Evolutionary conservation across 2,888 invertebrate species (phyloP), one percentile per base, ranked within the genome.

Genomic region (Villa cingulata): DNA sequence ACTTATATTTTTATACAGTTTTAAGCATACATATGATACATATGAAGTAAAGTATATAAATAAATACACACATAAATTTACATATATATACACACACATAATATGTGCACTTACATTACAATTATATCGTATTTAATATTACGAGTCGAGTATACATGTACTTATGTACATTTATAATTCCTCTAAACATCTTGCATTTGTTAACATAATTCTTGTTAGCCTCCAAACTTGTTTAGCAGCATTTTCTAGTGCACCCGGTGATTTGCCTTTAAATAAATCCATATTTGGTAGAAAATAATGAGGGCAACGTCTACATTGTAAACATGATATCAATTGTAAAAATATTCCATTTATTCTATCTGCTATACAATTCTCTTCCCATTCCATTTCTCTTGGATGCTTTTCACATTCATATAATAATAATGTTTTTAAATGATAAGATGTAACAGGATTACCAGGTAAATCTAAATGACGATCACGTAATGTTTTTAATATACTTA

Each of bases 361-460:
- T 1, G 89, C 92, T 55, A 95, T 78, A 55, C 86, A 87, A 5
- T 81, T 77, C 66, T 95, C 94, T 68, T 91, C 91, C 95, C 95
- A 95, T 63, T 95, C 94, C 60, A 83, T 77, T 66, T 94, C 92
- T 50, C 88, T 74, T 1, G 91, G 91, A 68, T 95, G 95, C 65
- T 95, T 95, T 73, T 95, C 95, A 69, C 95, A 95, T 68, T 95
- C 95, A 73, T 91, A 94, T 53, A 95, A 71, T 47, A 96, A 73
- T 48, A 96, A 72, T 9, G 92, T 92, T 71, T 86, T 86, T 76
- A 86, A 80, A 71, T 92, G 90, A 66, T 94, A 92, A 60, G 86
- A 83, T 18, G 87, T 85, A 50, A 95, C 88, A 0, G 94, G 92
- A 63, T 90, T 89, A 1, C 88, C 85, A 46, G 89, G 80, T 60